Evolutionary conservation across 1,140 invertebrate genomes (phyloP), one percentile per base, ranked within the genome.

Genomic region (Trachelipus rathkii): DNA sequence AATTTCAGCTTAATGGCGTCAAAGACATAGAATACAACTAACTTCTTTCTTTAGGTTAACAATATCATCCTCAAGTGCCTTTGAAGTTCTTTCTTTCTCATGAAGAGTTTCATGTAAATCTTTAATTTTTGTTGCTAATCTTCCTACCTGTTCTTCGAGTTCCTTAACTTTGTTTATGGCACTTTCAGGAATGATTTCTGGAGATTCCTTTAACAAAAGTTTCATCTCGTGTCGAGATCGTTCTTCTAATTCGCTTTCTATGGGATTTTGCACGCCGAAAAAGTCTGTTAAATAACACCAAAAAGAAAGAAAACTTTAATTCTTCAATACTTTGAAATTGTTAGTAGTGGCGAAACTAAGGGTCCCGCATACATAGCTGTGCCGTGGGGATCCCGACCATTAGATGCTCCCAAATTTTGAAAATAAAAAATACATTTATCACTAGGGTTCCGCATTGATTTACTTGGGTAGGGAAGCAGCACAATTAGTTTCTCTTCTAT

Each of bases 71-170:
- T 79, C 71, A 21, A 81, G 43, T 10, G 72, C 44, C n/a, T 13
- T 43, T 1, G 74, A 72, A 8, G 76, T 78, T 33, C 76, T 74
- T 46, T 84, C 84, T 60, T 83, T 83, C 45, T 83, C 83, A 7
- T 82, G 82, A 66, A 86, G 79, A 75, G 83, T 83, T 72, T 81
- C 82, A 79, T 85, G 83, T 66, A 85, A 78, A 76, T 44, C 46
- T 66, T 19, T 78, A 72, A 44, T 77, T 53, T 45, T 73, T 68
- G 46, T 81, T 72, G 53, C 77, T 24, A 68, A 69, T 71, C 45
- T 44, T 69, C 8, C 19, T 8, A 60, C 50, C 8, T 60, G 2
- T 3, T 60, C 50, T 8, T 60, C 50, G 50, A 60, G 50, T 60
- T 60, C 11, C 8, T 60, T 60, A 60, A 60, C 8, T 60, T 19